Base-by-base conservation (phyloP, 2,797 vertebrate genomes). In the Argya squamiceps region DNA sequence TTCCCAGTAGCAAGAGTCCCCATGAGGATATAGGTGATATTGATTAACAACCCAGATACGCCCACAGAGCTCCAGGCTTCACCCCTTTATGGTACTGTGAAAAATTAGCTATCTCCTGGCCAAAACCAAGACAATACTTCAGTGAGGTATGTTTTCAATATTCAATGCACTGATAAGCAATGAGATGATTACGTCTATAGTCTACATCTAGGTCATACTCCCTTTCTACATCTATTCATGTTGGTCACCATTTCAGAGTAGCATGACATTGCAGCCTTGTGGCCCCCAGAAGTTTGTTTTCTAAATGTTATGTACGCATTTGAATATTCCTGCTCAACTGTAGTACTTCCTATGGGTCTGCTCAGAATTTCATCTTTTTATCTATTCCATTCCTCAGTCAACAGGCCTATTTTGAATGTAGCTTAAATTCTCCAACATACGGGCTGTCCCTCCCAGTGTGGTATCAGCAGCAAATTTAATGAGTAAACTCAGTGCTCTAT, bases 11-110 rank as follows among this genome's bases (percentile, higher is more conserved):
- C 3, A 15, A 16, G 36, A 37, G 15, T 30, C 12, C 29, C 15
- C 0, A 0, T 9, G 11, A 32, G 36, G 19, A 50, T 6, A 5
- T 11, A 30, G 6, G 0, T 50, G 27, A 5, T 24, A 37, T n/a
- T 55, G 30, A 15, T 32, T 23, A 50, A 43, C 43, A n/a, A 43
- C 27, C 27, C 37, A n/a, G 12, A 23, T 44, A 64, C 1, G 2
- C 20, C 29, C 47, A 52, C 23, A 53, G n/a, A 22, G 43, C 15
- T 58, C 43, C 27, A 58, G 43, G 9, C 22, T 64, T 22, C 23
- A n/a, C 7, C 9, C 2, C 12, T 9, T 37, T 19, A 20, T 12
- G 23, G 5, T 52, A 12, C 29, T 15, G 19, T 46, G 23, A n/a
- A 46, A 37, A 46, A 83, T 13, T n/a, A 39, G 9, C 29, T 52